phyloP scores from a whole-genome alignment of 2,888 invertebrate species.

The Cerastoderma edule region DNA sequence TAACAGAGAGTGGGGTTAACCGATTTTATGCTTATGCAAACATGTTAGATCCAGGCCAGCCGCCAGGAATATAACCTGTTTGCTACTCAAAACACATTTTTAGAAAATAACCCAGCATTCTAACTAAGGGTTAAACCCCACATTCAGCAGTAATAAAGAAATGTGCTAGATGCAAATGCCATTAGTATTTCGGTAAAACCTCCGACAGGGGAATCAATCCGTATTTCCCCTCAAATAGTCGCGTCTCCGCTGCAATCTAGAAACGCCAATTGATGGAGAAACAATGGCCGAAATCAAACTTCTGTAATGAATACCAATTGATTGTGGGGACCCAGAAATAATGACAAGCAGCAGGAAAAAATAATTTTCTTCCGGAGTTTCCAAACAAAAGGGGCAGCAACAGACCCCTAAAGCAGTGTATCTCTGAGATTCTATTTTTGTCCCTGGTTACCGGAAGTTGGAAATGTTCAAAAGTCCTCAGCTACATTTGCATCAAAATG shows the following conservation, averaged over 20 bases:
- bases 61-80: neutral
- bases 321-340: conserved; percentile 9
- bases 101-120: neutral
- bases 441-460: no score
- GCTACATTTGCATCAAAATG: no score
- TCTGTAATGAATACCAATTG: conserved; percentile 58
- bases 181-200: conserved; percentile 12
- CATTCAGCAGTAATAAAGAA: no score
- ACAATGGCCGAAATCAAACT: conserved; percentile 51
- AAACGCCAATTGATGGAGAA: conserved; percentile 52
- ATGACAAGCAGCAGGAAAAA: conserved; percentile 14
- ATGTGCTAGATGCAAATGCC: no score
- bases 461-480: no score
- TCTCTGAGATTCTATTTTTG: no score
- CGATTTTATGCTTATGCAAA: no score
- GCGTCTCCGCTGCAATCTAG: conserved; percentile 32
- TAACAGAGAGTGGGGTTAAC: no score
- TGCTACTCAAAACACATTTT: neutral
- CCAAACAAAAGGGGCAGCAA: no score
- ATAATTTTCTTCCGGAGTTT: no score
- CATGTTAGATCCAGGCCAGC: neutral
- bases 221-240: conserved; percentile 19
- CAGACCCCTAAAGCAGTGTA: no score
- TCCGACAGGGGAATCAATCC: conserved; percentile 19
- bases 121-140: neutral